Base-by-base conservation (phyloP, 2,113 vertebrate species). In the Apaloderma vittatum region DNA sequence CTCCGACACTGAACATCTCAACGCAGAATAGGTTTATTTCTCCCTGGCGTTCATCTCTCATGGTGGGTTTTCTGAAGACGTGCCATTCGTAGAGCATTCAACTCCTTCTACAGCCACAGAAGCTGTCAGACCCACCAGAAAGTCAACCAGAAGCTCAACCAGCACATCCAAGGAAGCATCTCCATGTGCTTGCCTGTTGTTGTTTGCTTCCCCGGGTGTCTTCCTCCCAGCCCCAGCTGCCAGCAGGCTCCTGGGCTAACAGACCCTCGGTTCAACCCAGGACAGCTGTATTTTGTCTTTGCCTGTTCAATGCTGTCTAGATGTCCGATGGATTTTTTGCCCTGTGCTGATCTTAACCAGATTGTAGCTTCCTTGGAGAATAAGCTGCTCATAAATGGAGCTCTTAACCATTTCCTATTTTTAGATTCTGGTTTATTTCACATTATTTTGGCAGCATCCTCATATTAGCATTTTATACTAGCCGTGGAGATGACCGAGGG, bases 341-440 rank as follows among this genome's bases (percentile, higher is more conserved):
- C 20, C 48, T 32, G 14, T 3, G 3, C 18, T 86, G 85, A 93
- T 76, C 67, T 55, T 54, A 76, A 70, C 85, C 85, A 92, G 18
- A 37, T 8, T 79, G 63, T 22, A 67, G 37, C 32, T 71, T 80
- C 48, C 79, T 71, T 68, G 55, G 81, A 92, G 86, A 80, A 81
- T 32, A 90, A 88, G 30, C 68, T 34, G 75, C 15, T 95, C 75
- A 51, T 22, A 94, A 96, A 77, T 2, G n/a, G 48, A 63, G 27
- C 65, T 84, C 65, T 52, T 21, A 23, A 79, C n/a, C 36, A 23
- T 48, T 88, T 68, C 79, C 48, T 86, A 92, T 63, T 86, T 92
- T 81, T 74, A 88, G 86, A 51, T 81, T 74, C 94, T 86, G 72
- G 65, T 94, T 92, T 92, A 72, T 88, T 95, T 94, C 29, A 92